Percentiles rank a stretch among this genome's conserved stretches.
These are phyloP conservation scores for Ailuropoda melanoleuca DNA, from an alignment of 2,113 vertebrate genomes.

Conservation along the genomic window DNA sequence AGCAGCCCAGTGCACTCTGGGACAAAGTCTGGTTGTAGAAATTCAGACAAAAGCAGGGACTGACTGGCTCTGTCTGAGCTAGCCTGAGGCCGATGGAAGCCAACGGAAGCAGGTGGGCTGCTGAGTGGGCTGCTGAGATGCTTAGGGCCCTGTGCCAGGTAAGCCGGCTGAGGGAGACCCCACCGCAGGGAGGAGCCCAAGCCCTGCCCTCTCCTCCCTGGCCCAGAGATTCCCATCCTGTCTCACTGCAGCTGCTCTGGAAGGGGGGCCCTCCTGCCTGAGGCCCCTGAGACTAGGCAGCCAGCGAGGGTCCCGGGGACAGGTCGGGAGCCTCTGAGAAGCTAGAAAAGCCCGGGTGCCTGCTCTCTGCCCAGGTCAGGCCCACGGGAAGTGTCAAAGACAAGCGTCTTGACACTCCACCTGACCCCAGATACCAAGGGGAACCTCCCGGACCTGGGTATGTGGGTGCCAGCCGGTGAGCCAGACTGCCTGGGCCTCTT, in stretches of 20 bases:
- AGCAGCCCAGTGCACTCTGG: background rate
- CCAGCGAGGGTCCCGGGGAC: background rate
- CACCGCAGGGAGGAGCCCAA: fast-evolving
- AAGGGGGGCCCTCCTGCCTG: conserved; percentile 80
- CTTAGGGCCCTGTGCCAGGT: background rate
- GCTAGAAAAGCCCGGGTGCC: background rate
- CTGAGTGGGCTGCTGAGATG: fast-evolving
- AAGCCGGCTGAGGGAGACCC: background rate
- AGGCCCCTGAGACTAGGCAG: too few species aligned
- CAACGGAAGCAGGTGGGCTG: background rate
- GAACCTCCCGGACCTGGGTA: background rate
- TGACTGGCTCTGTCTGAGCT: background rate
- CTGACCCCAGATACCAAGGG: background rate
- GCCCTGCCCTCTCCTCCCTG: background rate
- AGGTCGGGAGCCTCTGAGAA: background rate
- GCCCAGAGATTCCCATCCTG: conserved; percentile 80
- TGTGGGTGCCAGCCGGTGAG: background rate
- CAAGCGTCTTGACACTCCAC: fast-evolving
- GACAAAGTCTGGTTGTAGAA: too few species aligned
- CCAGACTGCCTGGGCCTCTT: background rate
- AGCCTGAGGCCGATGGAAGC: background rate
- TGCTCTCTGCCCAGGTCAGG: conserved; percentile 14
- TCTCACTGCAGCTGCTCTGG: conserved; percentile 81
- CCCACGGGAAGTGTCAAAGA: background rate
- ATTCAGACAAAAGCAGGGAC: background rate